Conservation (phyloP, 2,797 vertebrate species). For the Fistularia commersonii region DNA sequence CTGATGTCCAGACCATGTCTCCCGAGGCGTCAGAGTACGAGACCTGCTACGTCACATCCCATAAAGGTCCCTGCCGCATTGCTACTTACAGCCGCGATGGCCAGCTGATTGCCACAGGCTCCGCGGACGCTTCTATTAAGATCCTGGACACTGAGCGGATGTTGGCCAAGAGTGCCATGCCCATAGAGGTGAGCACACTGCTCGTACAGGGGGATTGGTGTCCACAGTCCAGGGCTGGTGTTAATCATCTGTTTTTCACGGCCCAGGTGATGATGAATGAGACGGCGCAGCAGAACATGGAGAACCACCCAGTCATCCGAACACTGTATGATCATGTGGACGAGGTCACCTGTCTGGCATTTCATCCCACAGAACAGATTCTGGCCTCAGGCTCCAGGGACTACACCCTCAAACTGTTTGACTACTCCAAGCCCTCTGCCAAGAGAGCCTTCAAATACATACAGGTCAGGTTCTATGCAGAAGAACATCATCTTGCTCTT, state of each 20-base stretch:
- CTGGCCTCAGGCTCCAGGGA: slow-evolving; percentile 95
- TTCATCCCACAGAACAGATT: slow-evolving; percentile 96
- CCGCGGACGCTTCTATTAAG: slow-evolving; percentile 96
- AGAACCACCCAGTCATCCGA: slow-evolving; percentile 97
- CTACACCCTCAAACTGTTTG: slow-evolving; percentile 96
- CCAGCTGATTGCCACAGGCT: slow-evolving; percentile 95
- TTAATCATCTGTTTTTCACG: neutral
- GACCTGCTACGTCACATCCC: slow-evolving; percentile 97
- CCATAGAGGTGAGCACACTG: slow-evolving; percentile 83
- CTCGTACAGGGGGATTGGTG: neutral
- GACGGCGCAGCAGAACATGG: slow-evolving; percentile 98
- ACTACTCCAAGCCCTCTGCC: slow-evolving; percentile 98
- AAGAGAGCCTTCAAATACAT: slow-evolving; percentile 98
- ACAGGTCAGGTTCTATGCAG: slow-evolving; percentile 78
- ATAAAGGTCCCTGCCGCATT: slow-evolving; percentile 93
- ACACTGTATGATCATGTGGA: slow-evolving; percentile 97
- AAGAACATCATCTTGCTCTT: neutral
- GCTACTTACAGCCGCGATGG: slow-evolving; percentile 96
- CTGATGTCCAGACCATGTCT: slow-evolving; percentile 97
- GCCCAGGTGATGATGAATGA: slow-evolving; percentile 98
- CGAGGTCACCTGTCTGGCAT: slow-evolving; percentile 94
- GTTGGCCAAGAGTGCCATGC: slow-evolving; percentile 98
- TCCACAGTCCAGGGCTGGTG: neutral
- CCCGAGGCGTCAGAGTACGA: slow-evolving; percentile 97
- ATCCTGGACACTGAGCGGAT: slow-evolving; percentile 97